Evolutionary conservation across 2,888 invertebrate species (phyloP), one percentile per base, ranked within the genome.

Genomic region (Mayetiola destructor): DNA sequence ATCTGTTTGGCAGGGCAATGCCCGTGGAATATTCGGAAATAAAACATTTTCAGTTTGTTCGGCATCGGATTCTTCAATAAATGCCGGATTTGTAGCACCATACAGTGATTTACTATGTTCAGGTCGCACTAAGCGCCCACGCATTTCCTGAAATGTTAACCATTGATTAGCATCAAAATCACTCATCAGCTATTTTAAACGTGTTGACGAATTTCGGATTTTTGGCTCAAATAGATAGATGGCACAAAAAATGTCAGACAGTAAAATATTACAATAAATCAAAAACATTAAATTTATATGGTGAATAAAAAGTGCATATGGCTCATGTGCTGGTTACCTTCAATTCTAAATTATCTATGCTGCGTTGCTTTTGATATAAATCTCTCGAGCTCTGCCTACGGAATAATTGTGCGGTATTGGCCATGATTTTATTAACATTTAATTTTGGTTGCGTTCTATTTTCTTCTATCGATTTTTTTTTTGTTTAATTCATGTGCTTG

Each of bases 351-450:
- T 88, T 81, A 69, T 90, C 90, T 64, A 90, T 72, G 56, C 88
- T 89, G 61, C 85, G 80, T 71, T 89, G 88, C 23, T 37, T 55
- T 12, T 16, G 62, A 67, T 84, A 82, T 53, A 89, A 77, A 67
- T 91, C 90, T 63, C 89, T 79, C 59, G 90, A 90, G 71, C 90
- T 90, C 73, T 91, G 91, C 58, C 91, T 80, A 63, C 91, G 80
- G 67, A 90, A 82, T 68, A 91, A 77, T 73, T 91, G 91, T 58
- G 89, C 89, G 64, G 90, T 88, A 72, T 91, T 91, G 67, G 91
- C 90, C 91, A 91, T 90, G 48, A 27, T 48, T 48, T 27, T 12
- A n/a, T n/a, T n/a, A n/a, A n/a, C n/a, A n/a, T n/a, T n/a, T n/a
- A n/a, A n/a, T n/a, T n/a, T n/a, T n/a, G n/a, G n/a, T n/a, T n/a